Conservation (phyloP, 2,113 vertebrate genomes). For the Crotalus helleri region DNA sequence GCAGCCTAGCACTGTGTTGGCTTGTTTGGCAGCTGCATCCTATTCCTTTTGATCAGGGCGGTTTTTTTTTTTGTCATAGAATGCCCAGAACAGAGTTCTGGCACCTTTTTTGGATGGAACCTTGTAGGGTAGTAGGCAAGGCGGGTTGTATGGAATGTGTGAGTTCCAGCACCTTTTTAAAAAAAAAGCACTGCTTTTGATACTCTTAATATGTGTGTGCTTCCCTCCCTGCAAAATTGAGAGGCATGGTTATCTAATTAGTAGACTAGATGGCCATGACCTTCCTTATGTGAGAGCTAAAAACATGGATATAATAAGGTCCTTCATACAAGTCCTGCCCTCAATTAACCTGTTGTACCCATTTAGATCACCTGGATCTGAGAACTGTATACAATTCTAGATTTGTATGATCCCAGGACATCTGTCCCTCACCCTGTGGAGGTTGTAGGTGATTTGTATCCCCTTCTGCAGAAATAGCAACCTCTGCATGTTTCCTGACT, state of each 20-base stretch:
- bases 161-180: too few species aligned
- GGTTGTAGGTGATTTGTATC: neutral
- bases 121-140: too few species aligned
- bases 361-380: neutral
- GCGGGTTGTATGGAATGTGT: too few species aligned
- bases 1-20: too few species aligned
- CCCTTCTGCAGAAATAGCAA: neutral
- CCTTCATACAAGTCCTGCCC: neutral
- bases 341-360: neutral
- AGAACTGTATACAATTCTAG: neutral
- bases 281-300: neutral
- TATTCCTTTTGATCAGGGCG: neutral
- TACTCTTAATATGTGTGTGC: neutral
- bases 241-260: neutral
- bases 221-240: neutral
- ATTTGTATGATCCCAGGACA: neutral
- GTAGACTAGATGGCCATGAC: neutral
- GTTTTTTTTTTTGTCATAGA: too few species aligned
- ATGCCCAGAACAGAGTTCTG: too few species aligned
- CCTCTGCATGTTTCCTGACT: neutral
- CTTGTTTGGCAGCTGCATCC: too few species aligned
- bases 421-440: neutral
- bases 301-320: neutral
- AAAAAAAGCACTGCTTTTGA: neutral
- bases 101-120: too few species aligned